Base-by-base conservation (phyloP, 2,888 invertebrate species). In the Terebella lapidaria region DNA sequence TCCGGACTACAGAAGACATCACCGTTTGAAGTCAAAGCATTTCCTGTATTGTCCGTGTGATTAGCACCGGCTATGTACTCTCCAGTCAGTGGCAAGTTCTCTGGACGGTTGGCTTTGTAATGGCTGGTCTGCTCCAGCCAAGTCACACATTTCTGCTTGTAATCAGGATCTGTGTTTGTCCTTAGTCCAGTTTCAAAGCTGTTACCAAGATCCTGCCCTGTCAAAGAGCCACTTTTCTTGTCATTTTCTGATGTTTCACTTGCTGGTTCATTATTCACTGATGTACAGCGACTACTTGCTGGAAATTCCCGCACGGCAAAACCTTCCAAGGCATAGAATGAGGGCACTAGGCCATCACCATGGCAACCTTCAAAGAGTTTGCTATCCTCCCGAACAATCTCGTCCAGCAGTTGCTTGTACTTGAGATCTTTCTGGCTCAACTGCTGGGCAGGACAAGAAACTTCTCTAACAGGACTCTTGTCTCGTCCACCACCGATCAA, bases 261-360 rank as follows among this genome's bases (percentile, higher is more conserved):
- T n/a, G n/a, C n/a, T n/a, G n/a, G n/a, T n/a, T n/a, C n/a, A n/a
- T n/a, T n/a, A n/a, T n/a, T n/a, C n/a, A n/a, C n/a, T 35, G 42
- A 35, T 15, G 42, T 35, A 35, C 42, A 35, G 10, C n/a, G 10
- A n/a, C 42, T 35, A 49, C 65, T 65, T n/a, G 56, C 54, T 5
- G 65, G 65, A 52, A 65, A 65, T 42, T 65, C 62, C 1, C 65
- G 47, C 25, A 65, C 62, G 4, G 62, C 65, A 56, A 65, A 65
- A 4, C 45, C 47, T 27, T 61, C 61, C 2, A 49, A 27, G 15
- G 25, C 29, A 20, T 45, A 45, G 5, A 58, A 52, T 10, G 51
- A 51, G 10, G 63, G 58, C 24, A 58, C 18, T 3, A 54, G 57
- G 26, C 60, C 57, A 22, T 62, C 60, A 18, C 59, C 29, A 1